Base-by-base conservation (phyloP, 2,888 invertebrate genomes). In the Prosapia bicincta region DNA sequence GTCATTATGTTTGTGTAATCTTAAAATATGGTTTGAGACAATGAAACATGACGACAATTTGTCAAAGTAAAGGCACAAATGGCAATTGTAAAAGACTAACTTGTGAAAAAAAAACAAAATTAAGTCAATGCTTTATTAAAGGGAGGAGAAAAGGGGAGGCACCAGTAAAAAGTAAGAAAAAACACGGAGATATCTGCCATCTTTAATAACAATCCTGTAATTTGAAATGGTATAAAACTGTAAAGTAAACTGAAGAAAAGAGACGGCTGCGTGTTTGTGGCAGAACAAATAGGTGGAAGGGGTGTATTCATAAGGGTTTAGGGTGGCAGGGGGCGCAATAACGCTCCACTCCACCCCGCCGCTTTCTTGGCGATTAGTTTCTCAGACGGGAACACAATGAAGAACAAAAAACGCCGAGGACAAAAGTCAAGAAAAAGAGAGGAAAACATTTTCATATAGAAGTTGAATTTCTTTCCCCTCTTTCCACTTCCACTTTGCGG, bases 121-220 rank as follows among this genome's bases (percentile, higher is more conserved):
- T 54, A 54, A 54, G 54, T 1, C 20, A 20, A 54, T 54, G 54
- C 54, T 54, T 54, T 54, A 54, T 54, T 54, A 54, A 2, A 54
- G 38, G 13, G 20, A 3, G 54, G 54, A 54, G 20, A 54, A n/a
- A 9, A 20, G 54, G 54, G 38, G 9, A 20, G 54, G 54, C 3
- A 38, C 3, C 20, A 20, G 54, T 54, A 54, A 54, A 54, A 54
- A 6, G 38, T 13, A 38, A 38, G 38, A 38, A 38, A 38, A 38
- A 38, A 54, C 54, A 54, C 20, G 54, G 3, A 54, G 54, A 54
- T 54, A 54, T 54, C 54, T 54, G 54, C 54, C 54, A 54, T 54
- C 54, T 54, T 54, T 54, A 54, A 54, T 54, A 54, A 54, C 54
- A 54, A 54, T 54, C 54, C 54, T 54, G 54, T 54, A 54, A 54